Percentiles rank a stretch among this genome's conserved stretches.
Evolutionary conservation across 64 coral and sea anemone species (phyloP).

Genomic region (Montipora capricornis): DNA sequence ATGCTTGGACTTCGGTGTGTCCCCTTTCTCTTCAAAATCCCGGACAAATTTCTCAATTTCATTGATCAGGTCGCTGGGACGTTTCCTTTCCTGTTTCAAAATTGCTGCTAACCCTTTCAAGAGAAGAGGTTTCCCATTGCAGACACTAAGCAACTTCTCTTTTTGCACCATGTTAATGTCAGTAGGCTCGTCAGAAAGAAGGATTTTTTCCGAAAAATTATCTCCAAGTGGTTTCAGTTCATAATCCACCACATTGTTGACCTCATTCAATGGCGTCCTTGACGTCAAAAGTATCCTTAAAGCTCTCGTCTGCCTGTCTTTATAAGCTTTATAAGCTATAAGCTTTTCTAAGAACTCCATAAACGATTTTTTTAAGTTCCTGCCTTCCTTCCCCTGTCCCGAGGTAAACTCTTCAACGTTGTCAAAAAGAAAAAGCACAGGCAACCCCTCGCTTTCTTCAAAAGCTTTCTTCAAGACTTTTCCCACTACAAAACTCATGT

Average conservation of each 20-base stretch:
- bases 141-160: background rate
- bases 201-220: background rate
- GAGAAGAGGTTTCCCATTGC: conserved; percentile 5
- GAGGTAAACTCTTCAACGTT: background rate
- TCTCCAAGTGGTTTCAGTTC: background rate
- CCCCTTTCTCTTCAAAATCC: background rate
- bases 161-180: background rate
- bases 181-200: background rate
- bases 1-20: background rate
- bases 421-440: conserved; percentile 27
- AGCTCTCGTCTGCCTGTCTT: background rate
- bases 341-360: conserved; percentile 8
- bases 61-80: background rate
- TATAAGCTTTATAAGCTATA: no score
- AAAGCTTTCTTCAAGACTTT: background rate
- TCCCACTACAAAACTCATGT: background rate
- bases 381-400: background rate
- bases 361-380: background rate
- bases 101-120: conserved; percentile 10
- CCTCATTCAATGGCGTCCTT: background rate
- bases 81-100: conserved; percentile 3
- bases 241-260: background rate
- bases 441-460: background rate
- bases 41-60: background rate
- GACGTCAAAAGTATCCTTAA: conserved; percentile 14